Percentiles rank a stretch among this genome's conserved stretches.
phyloP scores from a whole-genome alignment of 2,113 vertebrate genomes.

The Cryptomyrus ogoouensis region DNA sequence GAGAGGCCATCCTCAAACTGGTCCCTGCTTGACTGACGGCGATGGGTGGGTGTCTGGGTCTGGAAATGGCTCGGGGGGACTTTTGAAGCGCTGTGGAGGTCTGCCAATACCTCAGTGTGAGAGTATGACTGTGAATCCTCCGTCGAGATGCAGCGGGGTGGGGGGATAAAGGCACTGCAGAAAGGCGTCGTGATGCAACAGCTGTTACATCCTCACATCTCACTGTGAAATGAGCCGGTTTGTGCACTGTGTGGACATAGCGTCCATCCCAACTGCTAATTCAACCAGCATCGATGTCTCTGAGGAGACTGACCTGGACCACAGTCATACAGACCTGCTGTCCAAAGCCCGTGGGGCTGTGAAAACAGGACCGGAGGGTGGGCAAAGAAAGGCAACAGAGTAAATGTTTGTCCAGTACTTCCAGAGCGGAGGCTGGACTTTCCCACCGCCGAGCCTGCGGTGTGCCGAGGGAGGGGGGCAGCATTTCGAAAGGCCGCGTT shows the following conservation, averaged over 20 bases:
- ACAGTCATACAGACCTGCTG: constrained; percentile 34
- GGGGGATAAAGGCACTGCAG: constrained; percentile 8
- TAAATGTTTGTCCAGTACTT: constrained; percentile 68
- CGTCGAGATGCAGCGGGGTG: neutral
- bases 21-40: constrained; percentile 50
- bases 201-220: constrained; percentile 25
- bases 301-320: constrained; percentile 40
- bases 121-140: neutral
- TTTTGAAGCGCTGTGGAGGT: constrained; percentile 27
- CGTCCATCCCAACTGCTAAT: constrained; percentile 41
- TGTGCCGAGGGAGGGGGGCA: constrained; percentile 35
- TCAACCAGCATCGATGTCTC: constrained; percentile 49
- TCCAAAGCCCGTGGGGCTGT: constrained; percentile 49
- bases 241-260: constrained; percentile 33
- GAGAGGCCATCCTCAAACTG: constrained; percentile 32
- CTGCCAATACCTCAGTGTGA: neutral
- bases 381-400: constrained; percentile 53
- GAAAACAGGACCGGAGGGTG: constrained; percentile 45
- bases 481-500: constrained; percentile 24
- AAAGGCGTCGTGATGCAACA: constrained; percentile 26
- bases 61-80: constrained; percentile 28
- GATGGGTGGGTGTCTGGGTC: constrained; percentile 43
- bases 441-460: constrained; percentile 52
- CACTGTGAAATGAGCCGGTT: constrained; percentile 29
- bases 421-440: constrained; percentile 59